phyloP scores from a whole-genome alignment of 2,888 invertebrate species.

The Miltochrista miniata region DNA sequence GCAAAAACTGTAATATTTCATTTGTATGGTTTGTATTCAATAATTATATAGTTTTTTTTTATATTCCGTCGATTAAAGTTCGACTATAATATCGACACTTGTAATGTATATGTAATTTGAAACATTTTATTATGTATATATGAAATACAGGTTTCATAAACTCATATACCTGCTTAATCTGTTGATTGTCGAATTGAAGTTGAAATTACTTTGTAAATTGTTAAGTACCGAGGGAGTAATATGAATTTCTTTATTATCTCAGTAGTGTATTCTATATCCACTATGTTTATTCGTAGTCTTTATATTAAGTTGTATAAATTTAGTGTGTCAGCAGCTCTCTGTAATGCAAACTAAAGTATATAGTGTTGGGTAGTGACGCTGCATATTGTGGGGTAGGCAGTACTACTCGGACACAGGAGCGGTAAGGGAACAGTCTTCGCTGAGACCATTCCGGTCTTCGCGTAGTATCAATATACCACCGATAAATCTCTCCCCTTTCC shows the following conservation, averaged over 20 bases:
- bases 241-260: constrained; percentile 68
- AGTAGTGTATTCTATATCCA: constrained; percentile 62
- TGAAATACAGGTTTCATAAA: constrained; percentile 36
- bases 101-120: constrained; percentile 33
- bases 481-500: no score
- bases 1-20: not conserved
- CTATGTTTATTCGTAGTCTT: constrained; percentile 58
- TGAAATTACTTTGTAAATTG: constrained; percentile 73
- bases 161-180: constrained; percentile 23
- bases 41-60: constrained; percentile 11
- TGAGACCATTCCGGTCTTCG: no score
- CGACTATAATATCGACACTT: constrained; percentile 21
- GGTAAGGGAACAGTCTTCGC: no score
- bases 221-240: constrained; percentile 64
- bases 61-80: constrained; percentile 13
- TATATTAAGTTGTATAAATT: constrained; percentile 77
- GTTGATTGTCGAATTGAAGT: constrained; percentile 36
- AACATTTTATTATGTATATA: constrained; percentile 41
- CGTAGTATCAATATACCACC: no score
- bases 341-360: constrained; percentile 55
- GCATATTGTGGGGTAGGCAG: constrained; percentile 27
- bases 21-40: not conserved
- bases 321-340: constrained; percentile 72
- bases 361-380: constrained; percentile 25
- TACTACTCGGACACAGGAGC: no score